Percentiles rank a stretch among this genome's conserved stretches.
Conservation (phyloP, 2,888 invertebrate species). For the Nymphalis urticae region DNA sequence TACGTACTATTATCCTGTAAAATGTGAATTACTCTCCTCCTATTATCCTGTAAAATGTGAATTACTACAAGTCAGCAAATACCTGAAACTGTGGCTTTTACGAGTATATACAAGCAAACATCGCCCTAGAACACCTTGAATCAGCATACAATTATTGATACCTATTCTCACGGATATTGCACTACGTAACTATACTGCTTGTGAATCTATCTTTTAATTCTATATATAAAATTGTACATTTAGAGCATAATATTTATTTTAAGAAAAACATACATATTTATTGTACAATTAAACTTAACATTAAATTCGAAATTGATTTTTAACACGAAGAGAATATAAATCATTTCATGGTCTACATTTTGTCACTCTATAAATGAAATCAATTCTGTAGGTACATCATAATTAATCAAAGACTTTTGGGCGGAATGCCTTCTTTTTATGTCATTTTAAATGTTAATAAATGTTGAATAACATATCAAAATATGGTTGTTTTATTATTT, state of each 20-base stretch:
- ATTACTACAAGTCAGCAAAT: too few relatives aligned
- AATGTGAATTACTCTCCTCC: too few relatives aligned
- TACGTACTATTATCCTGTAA: too few relatives aligned
- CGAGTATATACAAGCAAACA: too few relatives aligned
- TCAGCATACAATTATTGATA: too few relatives aligned
- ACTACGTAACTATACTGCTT: neutral
- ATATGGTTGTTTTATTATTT: constrained; percentile 57
- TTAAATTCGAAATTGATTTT: constrained; percentile 1
- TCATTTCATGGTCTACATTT: constrained; percentile 25
- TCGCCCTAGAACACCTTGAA: too few relatives aligned
- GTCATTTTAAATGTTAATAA: constrained; percentile 81
- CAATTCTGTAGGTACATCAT: constrained; percentile 71
- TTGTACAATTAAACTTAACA: neutral
- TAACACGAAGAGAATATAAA: constrained; percentile 9
- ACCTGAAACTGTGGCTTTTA: too few relatives aligned
- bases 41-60: too few relatives aligned
- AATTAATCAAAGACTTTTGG: constrained; percentile 77
- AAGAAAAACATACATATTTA: neutral
- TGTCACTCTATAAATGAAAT: constrained; percentile 72
- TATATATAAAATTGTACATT: neutral
- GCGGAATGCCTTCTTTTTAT: constrained; percentile 79
- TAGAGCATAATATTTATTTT: constrained; percentile 1
- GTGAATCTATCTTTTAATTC: neutral
- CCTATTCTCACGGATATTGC: constrained; percentile 21
- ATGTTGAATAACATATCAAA: constrained; percentile 77